Percentiles rank a stretch among this genome's conserved stretches.
phyloP scores from a whole-genome alignment of 2,888 invertebrate species.

The Tiliacea aurago region DNA sequence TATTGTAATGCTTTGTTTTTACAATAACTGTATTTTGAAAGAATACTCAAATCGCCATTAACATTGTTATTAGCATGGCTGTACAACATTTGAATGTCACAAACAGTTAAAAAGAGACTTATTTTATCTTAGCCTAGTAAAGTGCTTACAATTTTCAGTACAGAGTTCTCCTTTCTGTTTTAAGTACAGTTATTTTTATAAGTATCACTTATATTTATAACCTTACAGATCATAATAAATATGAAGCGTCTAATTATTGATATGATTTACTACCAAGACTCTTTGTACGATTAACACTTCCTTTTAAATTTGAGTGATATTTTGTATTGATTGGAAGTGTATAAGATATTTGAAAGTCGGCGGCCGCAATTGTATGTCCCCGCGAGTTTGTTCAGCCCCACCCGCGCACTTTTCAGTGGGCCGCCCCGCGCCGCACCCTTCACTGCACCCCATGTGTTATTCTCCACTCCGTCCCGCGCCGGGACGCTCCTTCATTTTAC shows the following conservation, averaged over 20 bases:
- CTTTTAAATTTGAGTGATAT: slow-evolving; percentile 16
- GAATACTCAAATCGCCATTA: slow-evolving; percentile 60
- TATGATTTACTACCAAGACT: neutral
- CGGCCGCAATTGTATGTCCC: slow-evolving; percentile 81
- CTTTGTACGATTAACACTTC: neutral
- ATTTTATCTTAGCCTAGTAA: slow-evolving; percentile 20
- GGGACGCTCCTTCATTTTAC: slow-evolving; percentile 91
- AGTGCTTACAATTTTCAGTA: slow-evolving; percentile 1
- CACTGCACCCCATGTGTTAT: slow-evolving; percentile 87
- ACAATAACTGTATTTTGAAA: slow-evolving; percentile 75
- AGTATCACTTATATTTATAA: neutral
- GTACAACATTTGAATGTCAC: slow-evolving; percentile 44
- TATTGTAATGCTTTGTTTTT: slow-evolving; percentile 79
- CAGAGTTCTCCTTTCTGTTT: neutral
- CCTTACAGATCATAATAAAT: neutral
- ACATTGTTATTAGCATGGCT: slow-evolving; percentile 45
- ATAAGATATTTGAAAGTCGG: slow-evolving; percentile 70
- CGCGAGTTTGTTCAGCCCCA: slow-evolving; percentile 91
- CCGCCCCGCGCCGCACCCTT: slow-evolving; percentile 87
- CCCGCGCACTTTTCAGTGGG: slow-evolving; percentile 91
- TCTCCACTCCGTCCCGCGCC: slow-evolving; percentile 87
- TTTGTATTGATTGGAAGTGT: slow-evolving; percentile 44
- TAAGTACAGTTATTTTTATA: slow-evolving; percentile 15
- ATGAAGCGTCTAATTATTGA: neutral
- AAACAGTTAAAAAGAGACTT: slow-evolving; percentile 16